Evolutionary conservation across 2,113 vertebrate genomes (phyloP).

Genomic region (Cinclus cinclus): DNA sequence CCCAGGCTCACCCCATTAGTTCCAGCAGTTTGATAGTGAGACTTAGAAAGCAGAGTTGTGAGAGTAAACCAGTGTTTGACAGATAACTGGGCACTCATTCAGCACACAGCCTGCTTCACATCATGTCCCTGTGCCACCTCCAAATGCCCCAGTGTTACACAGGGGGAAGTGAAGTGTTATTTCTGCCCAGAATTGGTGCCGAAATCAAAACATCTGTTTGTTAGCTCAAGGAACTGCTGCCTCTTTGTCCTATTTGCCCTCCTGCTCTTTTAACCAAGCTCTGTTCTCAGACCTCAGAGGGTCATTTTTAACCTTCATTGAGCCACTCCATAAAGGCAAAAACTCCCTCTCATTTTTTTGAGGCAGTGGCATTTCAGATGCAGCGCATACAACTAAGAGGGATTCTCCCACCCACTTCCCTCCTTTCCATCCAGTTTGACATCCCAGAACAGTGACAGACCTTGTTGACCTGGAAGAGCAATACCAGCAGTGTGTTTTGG

Average conservation of each 20-base stretch:
- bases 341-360: background rate
- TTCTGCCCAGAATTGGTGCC: background rate
- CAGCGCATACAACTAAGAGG: background rate
- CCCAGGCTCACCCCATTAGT: background rate
- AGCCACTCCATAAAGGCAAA: background rate
- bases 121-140: background rate
- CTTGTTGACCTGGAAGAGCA: background rate
- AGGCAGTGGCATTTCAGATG: background rate
- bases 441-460: background rate
- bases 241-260: background rate
- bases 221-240: background rate
- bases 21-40: conserved; percentile 22
- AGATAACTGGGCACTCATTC: background rate
- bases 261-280: background rate
- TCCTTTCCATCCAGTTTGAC: background rate
- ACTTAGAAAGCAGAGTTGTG: background rate
- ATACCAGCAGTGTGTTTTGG: background rate
- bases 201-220: background rate
- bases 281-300: background rate
- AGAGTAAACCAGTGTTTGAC: background rate
- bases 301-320: background rate
- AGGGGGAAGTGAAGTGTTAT: background rate
- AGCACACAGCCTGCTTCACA: background rate
- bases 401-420: background rate
- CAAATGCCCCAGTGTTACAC: background rate